phyloP scores from a whole-genome alignment of 2,797 vertebrate genomes.

The Ctenopoma multispine region DNA sequence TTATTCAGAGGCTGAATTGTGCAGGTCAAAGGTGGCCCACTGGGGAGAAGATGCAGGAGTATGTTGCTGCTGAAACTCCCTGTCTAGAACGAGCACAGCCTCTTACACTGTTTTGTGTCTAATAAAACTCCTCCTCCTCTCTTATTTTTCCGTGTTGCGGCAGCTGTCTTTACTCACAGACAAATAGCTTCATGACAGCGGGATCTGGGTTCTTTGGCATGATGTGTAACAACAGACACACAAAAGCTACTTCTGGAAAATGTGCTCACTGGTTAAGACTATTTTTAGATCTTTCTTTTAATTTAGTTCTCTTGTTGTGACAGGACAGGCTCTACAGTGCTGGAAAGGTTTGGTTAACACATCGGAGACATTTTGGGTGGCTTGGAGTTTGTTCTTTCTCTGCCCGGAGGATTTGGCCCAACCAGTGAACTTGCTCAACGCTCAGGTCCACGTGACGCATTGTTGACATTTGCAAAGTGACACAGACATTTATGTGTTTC shows the following conservation, averaged over 20 bases:
- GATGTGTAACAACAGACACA: neutral
- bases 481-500: neutral
- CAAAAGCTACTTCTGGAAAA: conserved; percentile 1
- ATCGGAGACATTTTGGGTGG: neutral
- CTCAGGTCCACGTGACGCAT: neutral
- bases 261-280: neutral
- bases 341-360: neutral
- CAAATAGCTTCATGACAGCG: conserved; percentile 6
- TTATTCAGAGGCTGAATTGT: conserved; percentile 83
- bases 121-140: neutral
- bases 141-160: neutral
- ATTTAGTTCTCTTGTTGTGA: neutral
- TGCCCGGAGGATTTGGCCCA: neutral
- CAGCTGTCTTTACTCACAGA: conserved; percentile 22
- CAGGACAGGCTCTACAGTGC: neutral
- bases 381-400: neutral
- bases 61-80: neutral
- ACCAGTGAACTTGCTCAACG: neutral
- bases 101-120: conserved; percentile 1
- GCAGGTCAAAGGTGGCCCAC: conserved; percentile 43
- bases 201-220: neutral
- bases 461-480: neutral
- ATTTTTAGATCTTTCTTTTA: neutral
- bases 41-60: conserved; percentile 9
- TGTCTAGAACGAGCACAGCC: neutral